Conservation (phyloP, 1,140 invertebrate species). For the Drosophila triauraria region DNA sequence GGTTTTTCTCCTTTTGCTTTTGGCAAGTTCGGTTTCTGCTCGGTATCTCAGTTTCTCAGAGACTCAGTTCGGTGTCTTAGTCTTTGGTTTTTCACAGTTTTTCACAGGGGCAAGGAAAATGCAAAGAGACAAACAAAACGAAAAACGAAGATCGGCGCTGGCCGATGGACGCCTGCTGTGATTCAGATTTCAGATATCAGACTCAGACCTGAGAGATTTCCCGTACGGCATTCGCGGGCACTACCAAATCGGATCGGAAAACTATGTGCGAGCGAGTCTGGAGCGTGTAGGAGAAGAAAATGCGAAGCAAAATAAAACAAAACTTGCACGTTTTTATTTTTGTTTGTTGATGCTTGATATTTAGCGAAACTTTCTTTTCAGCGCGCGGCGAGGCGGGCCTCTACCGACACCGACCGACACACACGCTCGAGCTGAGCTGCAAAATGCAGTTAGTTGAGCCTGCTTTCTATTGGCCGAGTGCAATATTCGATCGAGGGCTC, state of each 20-base stretch:
- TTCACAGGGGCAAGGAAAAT: constrained; percentile 15
- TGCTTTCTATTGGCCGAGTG: constrained; percentile 67
- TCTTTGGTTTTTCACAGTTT: constrained; percentile 21
- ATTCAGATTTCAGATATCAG: constrained; percentile 38
- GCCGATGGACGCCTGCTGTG: constrained; percentile 5
- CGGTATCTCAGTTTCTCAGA: constrained; percentile 20
- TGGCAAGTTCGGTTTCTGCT: constrained; percentile 24
- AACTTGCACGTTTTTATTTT: constrained; percentile 57
- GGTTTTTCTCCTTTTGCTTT: constrained; percentile 40
- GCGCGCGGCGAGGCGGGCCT: constrained; percentile 49
- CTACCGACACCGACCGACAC: constrained; percentile 51
- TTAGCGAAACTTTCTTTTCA: constrained; percentile 76
- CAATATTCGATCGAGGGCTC: constrained; percentile 33
- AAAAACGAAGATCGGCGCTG: constrained; percentile 9
- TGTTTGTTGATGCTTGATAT: constrained; percentile 68
- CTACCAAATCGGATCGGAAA: constrained; percentile 37
- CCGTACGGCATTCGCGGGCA: constrained; percentile 34
- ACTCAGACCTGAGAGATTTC: constrained; percentile 38
- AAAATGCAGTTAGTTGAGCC: constrained; percentile 70
- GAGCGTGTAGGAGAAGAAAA: constrained; percentile 59
- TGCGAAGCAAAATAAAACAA: constrained; percentile 67
- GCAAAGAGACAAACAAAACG: constrained; percentile 19
- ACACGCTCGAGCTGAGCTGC: constrained; percentile 62
- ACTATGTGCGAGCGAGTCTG: constrained; percentile 31
- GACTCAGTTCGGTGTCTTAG: constrained; percentile 23